Evolutionary conservation across 2,113 vertebrate genomes (phyloP).

Genomic region (Cichladusa arquata): DNA sequence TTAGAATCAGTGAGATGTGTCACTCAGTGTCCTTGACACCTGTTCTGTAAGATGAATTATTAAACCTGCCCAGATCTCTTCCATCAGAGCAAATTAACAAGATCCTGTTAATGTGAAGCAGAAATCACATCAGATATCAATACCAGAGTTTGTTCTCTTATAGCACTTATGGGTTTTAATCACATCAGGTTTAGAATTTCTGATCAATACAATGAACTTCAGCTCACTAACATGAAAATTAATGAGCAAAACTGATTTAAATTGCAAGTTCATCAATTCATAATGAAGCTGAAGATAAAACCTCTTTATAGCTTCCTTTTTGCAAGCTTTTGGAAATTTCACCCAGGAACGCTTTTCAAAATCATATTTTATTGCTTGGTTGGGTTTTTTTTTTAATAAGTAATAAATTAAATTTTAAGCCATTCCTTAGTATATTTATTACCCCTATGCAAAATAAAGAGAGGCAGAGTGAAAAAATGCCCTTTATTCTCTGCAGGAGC

Average conservation of each 20-base stretch:
- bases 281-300: neutral
- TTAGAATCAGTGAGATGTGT: neutral
- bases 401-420: neutral
- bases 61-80: neutral
- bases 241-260: conserved; percentile 10
- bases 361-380: neutral
- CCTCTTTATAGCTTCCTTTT: neutral
- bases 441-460: neutral
- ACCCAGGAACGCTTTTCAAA: neutral
- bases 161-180: neutral
- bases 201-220: neutral
- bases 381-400: neutral
- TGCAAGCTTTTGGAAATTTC: neutral
- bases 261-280: neutral
- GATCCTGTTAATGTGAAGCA: neutral
- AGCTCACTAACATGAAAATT: neutral
- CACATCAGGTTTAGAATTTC: neutral
- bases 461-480: neutral
- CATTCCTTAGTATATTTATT: neutral
- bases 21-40: neutral
- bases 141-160: neutral
- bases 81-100: neutral
- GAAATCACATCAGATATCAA: neutral
- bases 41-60: neutral
- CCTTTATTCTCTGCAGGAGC: neutral